Evolutionary conservation across 2,888 invertebrate genomes (phyloP), one percentile per base, ranked within the genome.

Genomic region (Epirrhoe tristata): DNA sequence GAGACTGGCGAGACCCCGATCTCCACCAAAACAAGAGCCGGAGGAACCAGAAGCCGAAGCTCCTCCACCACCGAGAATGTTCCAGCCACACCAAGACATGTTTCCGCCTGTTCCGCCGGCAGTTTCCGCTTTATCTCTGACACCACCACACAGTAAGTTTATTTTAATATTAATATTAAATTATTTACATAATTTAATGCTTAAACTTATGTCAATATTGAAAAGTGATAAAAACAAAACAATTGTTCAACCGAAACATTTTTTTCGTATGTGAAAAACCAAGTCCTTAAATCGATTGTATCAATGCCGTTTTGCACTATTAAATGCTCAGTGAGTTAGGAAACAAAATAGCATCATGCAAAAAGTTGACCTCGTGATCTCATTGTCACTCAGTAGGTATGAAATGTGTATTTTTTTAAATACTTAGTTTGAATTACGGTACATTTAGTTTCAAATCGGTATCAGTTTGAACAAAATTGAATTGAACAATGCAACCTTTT

Each of bases 121-220:
- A 50, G 95, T 96, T 76, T 95, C 96, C 68, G 96, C 97, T 65
- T 91, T 97, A 75, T 95, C 97, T 48, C 93, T 97, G 83, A 97
- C 97, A 76, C 97, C 97, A 79, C 97, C 97, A 66, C 97, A 97
- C 93, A 96, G 96, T 95, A 93, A 96, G 95, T 96, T 58, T 46
- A 52, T 43, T 36, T 24, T n/a, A 14, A 34, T 24, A 24, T 24
- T 24, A 1, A 24, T 24, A 24, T 24, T 24, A 1, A 24, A 2
- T 24, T 24, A 24, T 50, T 31, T n/a, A 52, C 10, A 52, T 24
- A 31, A 14, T 1, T 48, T 48, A 52, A 24, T 6, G n/a, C 12
- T 10, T 31, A 8, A 58, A 32, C 17, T n/a, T 31, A 8, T 55
- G 52, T 36, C 55, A 59, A 58, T 46, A 17, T 39, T 51, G n/a